Base-by-base conservation (phyloP, 2,888 invertebrate species). In the Oscheius sp. region DNA sequence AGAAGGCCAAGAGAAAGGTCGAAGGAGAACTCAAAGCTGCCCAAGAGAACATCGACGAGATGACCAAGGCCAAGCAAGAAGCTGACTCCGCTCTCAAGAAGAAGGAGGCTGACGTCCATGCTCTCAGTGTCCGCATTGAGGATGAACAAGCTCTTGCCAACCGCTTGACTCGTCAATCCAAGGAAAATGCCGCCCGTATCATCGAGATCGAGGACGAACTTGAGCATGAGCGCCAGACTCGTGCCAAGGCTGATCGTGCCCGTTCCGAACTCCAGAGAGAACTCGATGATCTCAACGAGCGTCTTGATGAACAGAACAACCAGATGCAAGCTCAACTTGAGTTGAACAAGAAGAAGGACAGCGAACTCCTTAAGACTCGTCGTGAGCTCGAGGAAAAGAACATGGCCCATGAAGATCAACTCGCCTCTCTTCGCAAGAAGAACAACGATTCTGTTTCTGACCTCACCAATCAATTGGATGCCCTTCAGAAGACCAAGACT, bases 341-440 rank as follows among this genome's bases (percentile, higher is more conserved):
- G 90, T 92, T 98, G 88, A 98, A 98, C 93, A 98, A 98, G 92
- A 97, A 98, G 90, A 94, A 98, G 83, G 98, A 99, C 90, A 93
- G 95, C 86, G 98, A 99, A 90, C 92, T 99, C 86, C 92, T 95
- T 91, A 97, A 97, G 89, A 92, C 98, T 85, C 93, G 97, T 86
- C 93, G 95, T 84, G 98, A 99, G 89, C 91, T 98, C 86, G 98
- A 99, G 89, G 97, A 98, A 89, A 91, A 94, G 88, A 85, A 85
- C 76, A 98, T 98, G 89, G 96, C 96, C 90, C 96, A 97, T 88
- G 98, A 99, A 42, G 92, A 94, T 75, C 94, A 95, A 85, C 91
- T 97, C 88, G 93, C 95, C 87, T 93, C 93, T 89, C 92, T 98
- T 87, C 93, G 97, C 90, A 98, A 98, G 92, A 98, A 98, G 92